These are phyloP conservation scores for Ectemnius continuus DNA, from an alignment of 2,888 invertebrate genomes.

Conservation along the genomic window DNA sequence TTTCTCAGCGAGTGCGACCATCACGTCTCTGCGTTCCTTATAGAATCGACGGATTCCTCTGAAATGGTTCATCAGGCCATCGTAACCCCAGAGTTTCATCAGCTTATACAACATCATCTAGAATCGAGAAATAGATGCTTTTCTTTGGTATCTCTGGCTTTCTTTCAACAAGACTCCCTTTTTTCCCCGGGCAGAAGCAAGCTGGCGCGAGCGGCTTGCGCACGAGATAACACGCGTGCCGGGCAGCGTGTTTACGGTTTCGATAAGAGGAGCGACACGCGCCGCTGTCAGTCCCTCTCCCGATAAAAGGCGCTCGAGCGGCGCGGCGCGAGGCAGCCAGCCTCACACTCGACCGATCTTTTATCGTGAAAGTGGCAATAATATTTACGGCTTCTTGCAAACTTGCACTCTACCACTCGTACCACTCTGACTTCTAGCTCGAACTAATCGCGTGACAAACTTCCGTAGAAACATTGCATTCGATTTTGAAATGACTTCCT, in stretches of 20 bases:
- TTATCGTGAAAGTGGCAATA: constrained; percentile 44
- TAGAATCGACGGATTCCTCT: constrained; percentile 82
- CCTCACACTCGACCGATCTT: constrained; percentile 27
- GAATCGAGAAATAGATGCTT: constrained; percentile 44
- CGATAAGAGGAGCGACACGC: constrained; percentile 65
- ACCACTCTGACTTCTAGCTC: too few species aligned
- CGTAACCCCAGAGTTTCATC: constrained; percentile 81
- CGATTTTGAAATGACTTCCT: too few species aligned
- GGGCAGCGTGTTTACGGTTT: constrained; percentile 38
- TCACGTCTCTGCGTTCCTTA: constrained; percentile 81
- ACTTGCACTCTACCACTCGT: too few species aligned
- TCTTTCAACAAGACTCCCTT: too few species aligned
- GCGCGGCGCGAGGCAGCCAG: constrained; percentile 26
- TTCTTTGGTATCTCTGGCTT: neutral
- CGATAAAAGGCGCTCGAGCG: constrained; percentile 35
- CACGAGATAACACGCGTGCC: constrained; percentile 21
- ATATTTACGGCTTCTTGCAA: constrained; percentile 42
- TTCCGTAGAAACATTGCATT: too few species aligned
- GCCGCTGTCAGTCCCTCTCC: constrained; percentile 55
- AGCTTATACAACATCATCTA: constrained; percentile 81
- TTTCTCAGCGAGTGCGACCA: constrained; percentile 81
- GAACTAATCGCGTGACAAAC: too few species aligned
- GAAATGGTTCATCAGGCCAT: constrained; percentile 82
- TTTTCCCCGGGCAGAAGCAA: too few species aligned
- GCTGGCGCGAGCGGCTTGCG: neutral